Evolutionary conservation across 2,113 vertebrate species (phyloP).

Genomic region (Oryctolagus cuniculus): DNA sequence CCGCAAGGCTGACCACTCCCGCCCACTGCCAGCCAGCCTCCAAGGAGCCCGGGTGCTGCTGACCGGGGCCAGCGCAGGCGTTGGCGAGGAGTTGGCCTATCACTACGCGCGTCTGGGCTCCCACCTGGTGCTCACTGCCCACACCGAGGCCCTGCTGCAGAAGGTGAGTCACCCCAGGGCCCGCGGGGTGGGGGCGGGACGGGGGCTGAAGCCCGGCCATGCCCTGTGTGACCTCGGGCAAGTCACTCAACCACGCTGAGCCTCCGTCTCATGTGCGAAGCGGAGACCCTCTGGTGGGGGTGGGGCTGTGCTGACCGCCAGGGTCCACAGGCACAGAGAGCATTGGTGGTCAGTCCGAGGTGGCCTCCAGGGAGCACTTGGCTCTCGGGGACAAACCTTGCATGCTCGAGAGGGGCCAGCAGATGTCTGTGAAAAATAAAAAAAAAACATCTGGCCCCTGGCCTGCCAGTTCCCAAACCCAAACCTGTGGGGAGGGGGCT

Average conservation of each 20-base stretch:
- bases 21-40: slow-evolving; percentile 86
- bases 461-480: neutral
- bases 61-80: slow-evolving; percentile 92
- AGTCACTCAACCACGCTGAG: neutral
- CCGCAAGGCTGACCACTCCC: neutral
- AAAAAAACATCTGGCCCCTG: fast-evolving
- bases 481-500: neutral
- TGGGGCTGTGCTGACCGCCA: too few species aligned
- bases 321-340: neutral
- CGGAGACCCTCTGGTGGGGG: neutral
- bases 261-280: neutral
- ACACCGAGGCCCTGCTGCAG: slow-evolving; percentile 89
- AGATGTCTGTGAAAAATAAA: neutral
- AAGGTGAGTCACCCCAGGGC: slow-evolving; percentile 85
- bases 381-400: neutral
- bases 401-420: neutral
- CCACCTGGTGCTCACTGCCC: slow-evolving; percentile 92
- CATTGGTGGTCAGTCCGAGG: too few species aligned
- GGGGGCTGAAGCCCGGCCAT: neutral
- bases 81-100: slow-evolving; percentile 94
- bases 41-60: slow-evolving; percentile 90
- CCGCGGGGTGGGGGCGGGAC: neutral
- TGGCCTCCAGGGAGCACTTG: neutral
- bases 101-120: slow-evolving; percentile 91
- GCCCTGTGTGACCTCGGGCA: neutral